These are phyloP conservation scores for Falco punctatus DNA, from an alignment of 2,113 vertebrate genomes.

Conservation along the genomic window DNA sequence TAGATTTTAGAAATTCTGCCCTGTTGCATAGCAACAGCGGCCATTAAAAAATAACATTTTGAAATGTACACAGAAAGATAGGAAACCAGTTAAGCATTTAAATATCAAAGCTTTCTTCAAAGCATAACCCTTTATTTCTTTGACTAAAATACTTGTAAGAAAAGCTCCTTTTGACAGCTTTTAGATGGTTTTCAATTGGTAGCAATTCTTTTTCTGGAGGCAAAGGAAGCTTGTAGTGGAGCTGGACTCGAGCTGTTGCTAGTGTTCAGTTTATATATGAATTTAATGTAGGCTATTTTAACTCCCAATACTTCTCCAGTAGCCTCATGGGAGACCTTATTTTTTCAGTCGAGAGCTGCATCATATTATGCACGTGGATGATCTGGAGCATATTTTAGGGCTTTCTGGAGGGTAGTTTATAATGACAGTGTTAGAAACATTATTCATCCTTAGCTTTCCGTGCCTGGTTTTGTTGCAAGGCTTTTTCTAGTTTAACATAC, in stretches of 20 bases:
- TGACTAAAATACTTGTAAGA: background rate
- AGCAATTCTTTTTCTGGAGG: background rate
- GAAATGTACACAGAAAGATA: conserved; percentile 5
- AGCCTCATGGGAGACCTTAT: conserved; percentile 11
- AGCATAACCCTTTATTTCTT: background rate
- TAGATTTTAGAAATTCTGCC: conserved; percentile 33
- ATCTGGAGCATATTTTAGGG: background rate
- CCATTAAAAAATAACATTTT: conserved; percentile 28
- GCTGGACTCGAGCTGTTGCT: background rate
- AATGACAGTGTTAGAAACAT: background rate
- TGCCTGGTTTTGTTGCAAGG: background rate
- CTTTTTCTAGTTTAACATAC: background rate
- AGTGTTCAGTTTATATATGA: background rate
- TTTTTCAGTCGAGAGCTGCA: conserved; percentile 5
- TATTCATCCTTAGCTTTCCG: background rate
- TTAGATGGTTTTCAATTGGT: background rate
- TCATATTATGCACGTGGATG: background rate
- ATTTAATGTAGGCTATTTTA: background rate
- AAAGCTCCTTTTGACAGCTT: conserved; percentile 3
- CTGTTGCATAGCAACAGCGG: conserved; percentile 55
- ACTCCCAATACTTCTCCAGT: background rate
- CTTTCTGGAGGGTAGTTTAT: conserved; percentile 22
- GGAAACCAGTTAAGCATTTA: background rate
- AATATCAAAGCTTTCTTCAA: background rate
- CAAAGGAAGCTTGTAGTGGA: background rate